phyloP scores from a whole-genome alignment of 1,140 invertebrate genomes.

The Scaptomyza hsui region DNA sequence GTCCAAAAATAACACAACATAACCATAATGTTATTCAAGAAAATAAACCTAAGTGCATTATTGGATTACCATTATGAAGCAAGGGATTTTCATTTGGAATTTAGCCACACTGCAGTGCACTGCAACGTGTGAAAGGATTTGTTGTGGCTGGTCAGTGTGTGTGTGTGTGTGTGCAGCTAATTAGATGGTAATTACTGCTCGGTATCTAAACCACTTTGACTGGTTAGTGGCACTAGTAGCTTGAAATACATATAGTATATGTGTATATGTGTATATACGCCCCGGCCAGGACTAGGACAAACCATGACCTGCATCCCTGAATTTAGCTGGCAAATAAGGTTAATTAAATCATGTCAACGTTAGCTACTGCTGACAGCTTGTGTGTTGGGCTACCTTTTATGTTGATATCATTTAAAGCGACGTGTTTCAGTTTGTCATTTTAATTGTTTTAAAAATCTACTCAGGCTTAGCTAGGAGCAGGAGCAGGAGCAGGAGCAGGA shows the following conservation, averaged over 20 bases:
- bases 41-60: no score
- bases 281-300: background rate
- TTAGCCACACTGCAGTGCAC: no score
- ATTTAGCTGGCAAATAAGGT: conserved; percentile 18
- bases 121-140: no score
- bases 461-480: conserved; percentile 6
- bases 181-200: no score
- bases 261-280: background rate
- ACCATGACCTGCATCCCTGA: conserved; percentile 21
- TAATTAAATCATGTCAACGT: conserved; percentile 36
- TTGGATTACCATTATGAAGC: no score
- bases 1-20: no score
- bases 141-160: no score
- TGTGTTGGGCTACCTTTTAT: background rate
- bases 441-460: conserved; percentile 68
- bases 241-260: no score
- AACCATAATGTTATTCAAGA: no score
- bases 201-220: conserved; percentile 1
- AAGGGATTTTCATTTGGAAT: no score
- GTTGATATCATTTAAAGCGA: conserved; percentile 22
- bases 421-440: conserved; percentile 23
- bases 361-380: conserved; percentile 3
- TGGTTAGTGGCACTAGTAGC: background rate
- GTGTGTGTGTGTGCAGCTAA: no score
- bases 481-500: conserved; percentile 2